These are phyloP conservation scores for Cyprinodon variegatus DNA, from an alignment of 2,113 vertebrate genomes.

Conservation along the genomic window DNA sequence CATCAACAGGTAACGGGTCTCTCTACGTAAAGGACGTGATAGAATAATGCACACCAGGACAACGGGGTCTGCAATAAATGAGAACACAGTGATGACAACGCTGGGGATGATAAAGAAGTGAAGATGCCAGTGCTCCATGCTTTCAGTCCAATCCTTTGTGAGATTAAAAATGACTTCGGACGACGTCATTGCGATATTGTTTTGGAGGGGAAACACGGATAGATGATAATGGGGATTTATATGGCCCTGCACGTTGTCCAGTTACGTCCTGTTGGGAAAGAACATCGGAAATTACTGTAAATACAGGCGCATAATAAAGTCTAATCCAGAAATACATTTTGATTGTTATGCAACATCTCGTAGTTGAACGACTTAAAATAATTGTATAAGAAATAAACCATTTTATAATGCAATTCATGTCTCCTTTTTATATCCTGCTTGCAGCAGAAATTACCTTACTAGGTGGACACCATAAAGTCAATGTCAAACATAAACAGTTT, in stretches of 20 bases:
- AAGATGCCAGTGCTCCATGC: constrained; percentile 50
- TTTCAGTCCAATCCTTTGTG: constrained; percentile 59
- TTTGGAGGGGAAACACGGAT: neutral
- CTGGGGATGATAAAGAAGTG: constrained; percentile 76
- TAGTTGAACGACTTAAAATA: neutral
- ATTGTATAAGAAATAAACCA: neutral
- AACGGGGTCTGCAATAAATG: constrained; percentile 72
- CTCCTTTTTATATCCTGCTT: too few species aligned
- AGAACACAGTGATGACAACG: constrained; percentile 63
- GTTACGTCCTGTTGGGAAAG: constrained; percentile 31
- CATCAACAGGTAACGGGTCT: constrained; percentile 82
- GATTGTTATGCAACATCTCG: neutral
- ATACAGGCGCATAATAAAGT: neutral
- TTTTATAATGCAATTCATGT: too few species aligned
- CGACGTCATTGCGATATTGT: constrained; percentile 25
- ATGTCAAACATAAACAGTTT: neutral
- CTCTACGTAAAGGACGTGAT: constrained; percentile 69
- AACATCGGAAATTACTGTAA: constrained; percentile 5
- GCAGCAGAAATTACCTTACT: neutral
- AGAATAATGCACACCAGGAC: constrained; percentile 76
- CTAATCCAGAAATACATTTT: neutral
- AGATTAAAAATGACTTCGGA: constrained; percentile 27
- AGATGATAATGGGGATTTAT: constrained; percentile 2
- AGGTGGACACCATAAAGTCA: neutral
- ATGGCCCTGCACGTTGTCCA: constrained; percentile 1